These are phyloP conservation scores for Rhadina sibilatrix DNA, from an alignment of 2,113 vertebrate species.

Conservation along the genomic window DNA sequence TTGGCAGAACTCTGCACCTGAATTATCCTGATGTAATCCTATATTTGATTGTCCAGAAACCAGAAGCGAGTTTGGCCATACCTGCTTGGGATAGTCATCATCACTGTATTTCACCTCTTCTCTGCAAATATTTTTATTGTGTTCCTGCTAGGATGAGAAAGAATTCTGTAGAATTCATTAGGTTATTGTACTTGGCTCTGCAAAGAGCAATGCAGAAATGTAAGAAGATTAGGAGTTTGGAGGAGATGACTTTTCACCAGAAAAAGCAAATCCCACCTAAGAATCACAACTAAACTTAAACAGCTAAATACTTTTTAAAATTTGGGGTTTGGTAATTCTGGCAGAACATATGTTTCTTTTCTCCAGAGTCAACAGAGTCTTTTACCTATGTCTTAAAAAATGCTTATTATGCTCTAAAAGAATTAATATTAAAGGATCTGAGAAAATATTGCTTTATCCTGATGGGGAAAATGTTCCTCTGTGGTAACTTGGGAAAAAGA, in stretches of 20 bases:
- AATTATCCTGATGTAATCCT: background rate
- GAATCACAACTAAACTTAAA: background rate
- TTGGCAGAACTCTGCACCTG: background rate
- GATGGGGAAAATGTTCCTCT: background rate
- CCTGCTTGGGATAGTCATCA: background rate
- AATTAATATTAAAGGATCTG: background rate
- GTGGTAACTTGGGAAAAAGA: background rate
- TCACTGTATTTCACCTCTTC: background rate
- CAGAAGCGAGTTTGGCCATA: background rate
- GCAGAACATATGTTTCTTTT: background rate
- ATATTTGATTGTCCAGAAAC: background rate
- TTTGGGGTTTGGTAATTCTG: background rate
- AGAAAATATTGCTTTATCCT: background rate
- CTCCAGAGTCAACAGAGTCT: background rate
- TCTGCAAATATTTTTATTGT: background rate
- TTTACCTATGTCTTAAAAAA: background rate
- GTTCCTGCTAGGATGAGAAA: background rate
- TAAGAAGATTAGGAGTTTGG: background rate
- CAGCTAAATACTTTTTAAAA: background rate
- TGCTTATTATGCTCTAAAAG: background rate
- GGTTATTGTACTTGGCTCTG: background rate
- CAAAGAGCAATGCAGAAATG: background rate
- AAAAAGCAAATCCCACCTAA: constrained; percentile 13
- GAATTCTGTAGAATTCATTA: background rate
- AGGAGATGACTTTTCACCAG: background rate